Conservation (phyloP, 2,888 invertebrate species). For the Diarsia rubi region DNA sequence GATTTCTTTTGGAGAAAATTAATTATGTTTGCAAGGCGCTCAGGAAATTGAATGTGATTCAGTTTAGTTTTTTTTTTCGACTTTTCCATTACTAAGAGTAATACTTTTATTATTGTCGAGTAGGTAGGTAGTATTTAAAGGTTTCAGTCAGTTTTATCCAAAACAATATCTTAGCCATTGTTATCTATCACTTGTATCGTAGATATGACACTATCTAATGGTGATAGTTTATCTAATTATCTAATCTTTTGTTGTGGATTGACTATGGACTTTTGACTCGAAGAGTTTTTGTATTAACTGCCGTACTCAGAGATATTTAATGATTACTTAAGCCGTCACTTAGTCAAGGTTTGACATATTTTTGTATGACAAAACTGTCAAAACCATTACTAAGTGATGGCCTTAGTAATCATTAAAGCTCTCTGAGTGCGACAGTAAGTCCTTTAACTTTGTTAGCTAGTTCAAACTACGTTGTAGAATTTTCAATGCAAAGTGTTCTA, state of each 20-base stretch:
- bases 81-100: not conserved
- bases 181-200: not conserved
- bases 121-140: no score
- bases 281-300: conserved; percentile 1
- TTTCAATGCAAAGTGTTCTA: not conserved
- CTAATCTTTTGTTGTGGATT: conserved; percentile 37
- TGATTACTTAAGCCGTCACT: no score
- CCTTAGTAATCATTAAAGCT: no score
- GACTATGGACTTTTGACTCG: conserved; percentile 9
- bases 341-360: no score
- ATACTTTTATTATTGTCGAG: not conserved
- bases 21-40: conserved; percentile 27
- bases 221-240: conserved; percentile 29
- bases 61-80: conserved; percentile 14
- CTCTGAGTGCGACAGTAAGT: no score
- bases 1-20: conserved; percentile 46
- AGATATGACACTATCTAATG: conserved; percentile 23
- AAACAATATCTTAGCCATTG: conserved; percentile 3
- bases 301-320: no score
- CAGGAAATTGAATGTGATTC: conserved; percentile 19
- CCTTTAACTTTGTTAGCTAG: conserved; percentile 1
- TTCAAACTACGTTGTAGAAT: not conserved
- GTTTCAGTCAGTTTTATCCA: conserved; percentile 2
- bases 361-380: no score
- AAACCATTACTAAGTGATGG: no score